These are phyloP conservation scores for Oxygymnocypris stewartii DNA, from an alignment of 2,113 vertebrate species.

Conservation along the genomic window DNA sequence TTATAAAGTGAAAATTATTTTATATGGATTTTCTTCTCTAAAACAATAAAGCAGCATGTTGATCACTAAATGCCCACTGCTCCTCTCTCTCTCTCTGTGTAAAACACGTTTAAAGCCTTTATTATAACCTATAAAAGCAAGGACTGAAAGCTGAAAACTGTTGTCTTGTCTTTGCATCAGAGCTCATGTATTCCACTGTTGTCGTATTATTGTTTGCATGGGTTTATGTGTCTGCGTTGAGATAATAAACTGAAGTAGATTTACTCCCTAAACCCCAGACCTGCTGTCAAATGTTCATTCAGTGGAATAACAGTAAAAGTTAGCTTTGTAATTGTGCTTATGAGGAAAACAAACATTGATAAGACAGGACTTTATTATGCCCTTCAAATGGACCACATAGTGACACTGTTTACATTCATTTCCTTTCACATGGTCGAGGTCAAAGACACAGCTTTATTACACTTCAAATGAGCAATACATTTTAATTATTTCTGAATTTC, in stretches of 20 bases:
- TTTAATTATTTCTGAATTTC: slow-evolving; percentile 37
- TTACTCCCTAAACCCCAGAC: slow-evolving; percentile 16
- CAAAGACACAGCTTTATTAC: slow-evolving; percentile 45
- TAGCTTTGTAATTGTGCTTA: slow-evolving; percentile 45
- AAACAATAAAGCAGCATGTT: not conserved
- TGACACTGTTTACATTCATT: slow-evolving; percentile 55
- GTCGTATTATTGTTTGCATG: slow-evolving; percentile 14
- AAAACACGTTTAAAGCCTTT: not conserved
- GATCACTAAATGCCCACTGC: not conserved
- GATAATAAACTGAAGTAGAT: slow-evolving; percentile 29
- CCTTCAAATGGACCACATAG: slow-evolving; percentile 48
- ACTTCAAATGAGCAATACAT: slow-evolving; percentile 33
- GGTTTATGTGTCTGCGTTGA: too few species aligned
- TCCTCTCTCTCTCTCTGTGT: not conserved
- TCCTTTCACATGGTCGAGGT: slow-evolving; percentile 45
- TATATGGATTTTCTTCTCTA: not conserved
- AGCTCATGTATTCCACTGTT: not conserved
- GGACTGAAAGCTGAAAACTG: not conserved
- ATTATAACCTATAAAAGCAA: not conserved
- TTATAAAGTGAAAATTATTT: not conserved
- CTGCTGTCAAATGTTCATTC: slow-evolving; percentile 48
- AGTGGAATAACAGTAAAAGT: slow-evolving; percentile 49
- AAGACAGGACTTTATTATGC: slow-evolving; percentile 55
- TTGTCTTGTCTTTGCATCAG: not conserved
- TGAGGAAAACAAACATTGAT: slow-evolving; percentile 54